A percentile compares a stretch with the other conserved stretches of the same genome.
These are phyloP conservation scores for Muntiacus muntjak DNA, from an alignment of 2,113 vertebrate species.

Conservation along the genomic window DNA sequence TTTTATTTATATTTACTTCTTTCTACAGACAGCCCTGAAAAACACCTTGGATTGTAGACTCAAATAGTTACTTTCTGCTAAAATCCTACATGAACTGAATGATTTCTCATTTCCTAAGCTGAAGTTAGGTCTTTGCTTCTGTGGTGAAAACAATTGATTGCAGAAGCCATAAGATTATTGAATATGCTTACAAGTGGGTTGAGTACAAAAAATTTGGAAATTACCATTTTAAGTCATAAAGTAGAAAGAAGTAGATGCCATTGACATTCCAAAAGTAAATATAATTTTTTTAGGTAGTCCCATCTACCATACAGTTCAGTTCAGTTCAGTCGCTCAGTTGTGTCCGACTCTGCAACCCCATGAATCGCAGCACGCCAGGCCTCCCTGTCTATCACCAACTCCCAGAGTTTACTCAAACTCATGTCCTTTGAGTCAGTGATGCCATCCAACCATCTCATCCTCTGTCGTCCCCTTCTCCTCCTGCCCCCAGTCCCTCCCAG, in stretches of 20 bases:
- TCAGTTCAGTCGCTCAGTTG: no score
- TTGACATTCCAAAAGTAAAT: slow-evolving; percentile 18
- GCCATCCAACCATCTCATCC: no score
- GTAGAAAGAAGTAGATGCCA: neutral
- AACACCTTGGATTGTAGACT: neutral
- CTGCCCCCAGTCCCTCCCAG: no score
- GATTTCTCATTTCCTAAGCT: neutral
- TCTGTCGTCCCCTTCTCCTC: no score
- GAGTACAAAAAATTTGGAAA: slow-evolving; percentile 26
- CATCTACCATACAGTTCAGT: neutral
- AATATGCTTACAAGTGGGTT: neutral
- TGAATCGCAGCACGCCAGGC: no score
- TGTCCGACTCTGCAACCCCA: no score
- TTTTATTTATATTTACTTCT: slow-evolving; percentile 13
- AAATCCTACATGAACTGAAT: neutral
- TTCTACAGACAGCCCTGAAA: neutral
- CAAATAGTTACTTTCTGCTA: neutral
- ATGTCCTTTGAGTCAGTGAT: no score
- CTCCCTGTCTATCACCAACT: no score
- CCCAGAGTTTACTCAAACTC: no score
- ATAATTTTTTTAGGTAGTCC: neutral
- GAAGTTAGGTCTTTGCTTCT: neutral
- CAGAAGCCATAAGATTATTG: neutral
- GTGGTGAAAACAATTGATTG: neutral
- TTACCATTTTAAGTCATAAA: slow-evolving; percentile 7